Evolutionary conservation across 2,888 invertebrate genomes (phyloP), one percentile per base, ranked within the genome.

Genomic region (Drosophila mimica): DNA sequence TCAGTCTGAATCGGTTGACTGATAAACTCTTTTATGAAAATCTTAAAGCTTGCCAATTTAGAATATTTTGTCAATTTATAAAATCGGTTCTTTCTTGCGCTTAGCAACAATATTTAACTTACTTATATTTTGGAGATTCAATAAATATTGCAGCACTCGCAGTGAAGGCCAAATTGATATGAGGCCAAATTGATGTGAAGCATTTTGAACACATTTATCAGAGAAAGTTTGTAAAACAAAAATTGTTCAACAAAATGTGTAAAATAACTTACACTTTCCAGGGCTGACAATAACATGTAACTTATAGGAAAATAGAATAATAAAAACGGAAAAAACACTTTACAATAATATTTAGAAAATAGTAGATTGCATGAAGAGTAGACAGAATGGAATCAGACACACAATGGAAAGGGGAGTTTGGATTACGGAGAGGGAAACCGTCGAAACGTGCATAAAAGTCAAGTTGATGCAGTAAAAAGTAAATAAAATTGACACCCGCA

Each of bases 401-500:
- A 49, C 51, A 48, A 36, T 17, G 49, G 9, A 9, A 9, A 8
- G 4, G 2, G 30, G 11, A n/a, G 28, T 38, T 28, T 9, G 20
- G 51, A 31, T 46, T 46, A 33, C 20, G 43, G 46, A 38, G 40
- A 28, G n/a, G 30, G 20, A 43, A 62, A 57, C 31, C 46, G 25
- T 25, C 25, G 60, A 49, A 46, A 53, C 57, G 65, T 70, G 70
- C 73, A 82, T 88, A 64, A 85, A 75, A 80, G 83, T 76, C 83
- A 80, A 82, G 81, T 70, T 69, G 70, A 20, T 72, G 68, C 86
- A 68, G 72, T 76, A 79, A 77, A 71, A 81, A 75, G 65, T 70
- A 79, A 83, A 81, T 81, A 83, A 83, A 81, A 77, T 79, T 77
- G 81, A 84, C 85, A 82, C 81, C 74, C 71, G 65, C 70, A 63